Conservation (phyloP, 1,140 invertebrate genomes). For the Achatina immaculata region DNA sequence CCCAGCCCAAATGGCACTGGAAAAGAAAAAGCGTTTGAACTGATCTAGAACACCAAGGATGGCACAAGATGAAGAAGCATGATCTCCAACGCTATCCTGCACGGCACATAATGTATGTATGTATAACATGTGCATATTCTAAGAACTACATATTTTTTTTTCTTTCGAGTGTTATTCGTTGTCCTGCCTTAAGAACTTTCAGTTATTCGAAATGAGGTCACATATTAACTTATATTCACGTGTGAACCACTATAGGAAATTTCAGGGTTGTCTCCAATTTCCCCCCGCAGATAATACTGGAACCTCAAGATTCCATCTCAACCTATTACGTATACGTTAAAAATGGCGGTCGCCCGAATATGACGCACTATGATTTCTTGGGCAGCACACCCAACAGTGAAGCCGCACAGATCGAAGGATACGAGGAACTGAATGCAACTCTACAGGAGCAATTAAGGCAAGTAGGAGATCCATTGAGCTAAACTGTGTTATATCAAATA, state of each 20-base stretch:
- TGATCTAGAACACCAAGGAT: no score
- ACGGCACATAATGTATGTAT: no score
- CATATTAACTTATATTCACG: no score
- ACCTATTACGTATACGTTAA: constrained; percentile 60
- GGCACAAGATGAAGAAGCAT: no score
- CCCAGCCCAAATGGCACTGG: no score
- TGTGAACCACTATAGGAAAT: no score
- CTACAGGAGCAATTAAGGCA: constrained; percentile 34
- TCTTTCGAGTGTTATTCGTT: no score
- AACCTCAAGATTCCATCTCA: constrained; percentile 45
- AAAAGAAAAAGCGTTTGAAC: no score
- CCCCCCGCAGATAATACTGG: constrained; percentile 52
- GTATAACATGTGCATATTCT: no score
- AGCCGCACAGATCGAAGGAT: constrained; percentile 20
- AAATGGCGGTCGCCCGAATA: constrained; percentile 62
- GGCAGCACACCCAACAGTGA: constrained; percentile 53
- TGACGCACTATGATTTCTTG: constrained; percentile 60
- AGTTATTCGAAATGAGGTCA: background rate
- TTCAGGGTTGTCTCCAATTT: constrained; percentile 16
- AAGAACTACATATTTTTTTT: no score
- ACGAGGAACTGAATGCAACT: constrained; percentile 19
- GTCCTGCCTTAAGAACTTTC: no score
- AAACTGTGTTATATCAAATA: background rate
- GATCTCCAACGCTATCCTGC: no score
- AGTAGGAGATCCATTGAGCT: background rate